Base-by-base conservation (phyloP, 2,797 vertebrate species). In the Psittacula echo region DNA sequence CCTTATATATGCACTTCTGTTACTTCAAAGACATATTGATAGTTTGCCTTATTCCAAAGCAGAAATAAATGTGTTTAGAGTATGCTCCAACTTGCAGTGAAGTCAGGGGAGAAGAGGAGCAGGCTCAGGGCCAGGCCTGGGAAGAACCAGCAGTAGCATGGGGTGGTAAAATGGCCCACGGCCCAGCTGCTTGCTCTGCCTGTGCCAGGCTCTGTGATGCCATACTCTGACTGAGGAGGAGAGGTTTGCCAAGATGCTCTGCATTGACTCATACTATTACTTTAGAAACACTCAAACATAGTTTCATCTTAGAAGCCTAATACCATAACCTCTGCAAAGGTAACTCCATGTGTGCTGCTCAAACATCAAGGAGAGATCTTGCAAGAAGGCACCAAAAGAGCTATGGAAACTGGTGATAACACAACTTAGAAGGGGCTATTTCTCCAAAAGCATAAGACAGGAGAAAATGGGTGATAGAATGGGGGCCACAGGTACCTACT, bases 311-410 rank as follows among this genome's bases (percentile, higher is more conserved):
- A 53, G 72, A 62, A 85, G 19, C 7, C 21, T 58, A 18, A 10
- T 20, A 4, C 8, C 5, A 7, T 37, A 50, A 51, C 58, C 18
- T n/a, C 50, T 37, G 45, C 18, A 66, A 16, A 85, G 39, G 23
- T 29, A 53, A 62, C 22, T 64, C 27, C 41, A 18, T 0, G 0
- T 0, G 0, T 10, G 16, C 18, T 37, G 21, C 42, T 45, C 12
- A 18, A n/a, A 26, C 4, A 3, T 60, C 34, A 14, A 21, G n/a
- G 13, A 12, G 42, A 66, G 13, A 13, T 12, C 42, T 47, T 60
- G 24, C 34, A 51, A 12, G 32, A 62, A 22, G 44, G 27, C 37
- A 5, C 19, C 78, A n/a, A 29, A 1, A 37, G 45, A 44, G 24
- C 10, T 41, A 23, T 10, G 23, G 34, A 58, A 54, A 30, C 44